Percentiles rank a stretch among this genome's conserved stretches.
Evolutionary conservation across 1,140 invertebrate genomes (phyloP).

Genomic region (Brachionus angularis): DNA sequence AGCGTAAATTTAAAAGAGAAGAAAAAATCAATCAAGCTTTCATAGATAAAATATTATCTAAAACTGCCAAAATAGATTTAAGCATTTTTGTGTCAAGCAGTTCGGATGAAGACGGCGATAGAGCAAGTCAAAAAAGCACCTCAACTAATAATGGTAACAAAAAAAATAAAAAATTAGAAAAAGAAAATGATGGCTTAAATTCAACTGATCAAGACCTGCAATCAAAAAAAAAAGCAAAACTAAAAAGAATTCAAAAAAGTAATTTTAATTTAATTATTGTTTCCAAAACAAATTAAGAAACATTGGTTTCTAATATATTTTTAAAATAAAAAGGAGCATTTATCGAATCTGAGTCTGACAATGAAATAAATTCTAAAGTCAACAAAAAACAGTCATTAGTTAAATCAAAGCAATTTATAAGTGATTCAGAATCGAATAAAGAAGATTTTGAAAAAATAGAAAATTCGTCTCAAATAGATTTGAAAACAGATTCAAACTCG

Average conservation of each 20-base stretch:
- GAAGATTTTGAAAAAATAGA: no score
- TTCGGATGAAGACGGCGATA: not conserved
- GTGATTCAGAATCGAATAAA: no score
- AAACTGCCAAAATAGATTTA: slow-evolving; percentile 9
- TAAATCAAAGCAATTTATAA: no score
- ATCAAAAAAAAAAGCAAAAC: slow-evolving; percentile 3
- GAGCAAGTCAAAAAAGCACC: not conserved
- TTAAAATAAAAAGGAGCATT: slow-evolving; percentile 9
- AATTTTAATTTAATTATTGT: not conserved
- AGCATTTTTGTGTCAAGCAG: slow-evolving; percentile 34
- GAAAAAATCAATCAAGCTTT: slow-evolving; percentile 43
- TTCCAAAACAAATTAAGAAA: no score
- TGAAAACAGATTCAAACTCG: no score
- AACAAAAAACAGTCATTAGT: no score
- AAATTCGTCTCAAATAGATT: no score
- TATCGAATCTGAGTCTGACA: slow-evolving; percentile 13
- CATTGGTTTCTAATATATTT: no score
- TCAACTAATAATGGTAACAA: no score
- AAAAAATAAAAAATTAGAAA: slow-evolving; percentile 8
- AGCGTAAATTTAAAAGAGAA: slow-evolving; percentile 45
- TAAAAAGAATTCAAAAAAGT: slow-evolving; percentile 33
- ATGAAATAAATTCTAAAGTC: not conserved
- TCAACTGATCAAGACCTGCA: not conserved
- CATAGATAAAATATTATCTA: slow-evolving; percentile 44
- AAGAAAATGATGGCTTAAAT: not conserved